Evolutionary conservation across 2,797 vertebrate genomes (phyloP), one percentile per base, ranked within the genome.

Genomic region (Spea hammondii): DNA sequence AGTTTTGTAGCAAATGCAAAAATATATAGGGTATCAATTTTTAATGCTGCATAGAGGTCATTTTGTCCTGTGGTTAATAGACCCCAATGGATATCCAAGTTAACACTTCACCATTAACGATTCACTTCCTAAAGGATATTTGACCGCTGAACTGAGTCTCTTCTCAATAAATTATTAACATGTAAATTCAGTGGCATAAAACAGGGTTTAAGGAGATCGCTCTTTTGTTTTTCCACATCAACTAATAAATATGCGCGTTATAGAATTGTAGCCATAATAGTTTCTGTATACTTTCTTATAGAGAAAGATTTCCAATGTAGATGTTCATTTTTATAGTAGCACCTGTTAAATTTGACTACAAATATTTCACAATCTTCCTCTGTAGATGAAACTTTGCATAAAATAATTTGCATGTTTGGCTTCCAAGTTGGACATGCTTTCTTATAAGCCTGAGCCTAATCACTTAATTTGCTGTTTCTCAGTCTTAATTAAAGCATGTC

Each of bases 381-480:
- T 65, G 54, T 71, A 64, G 14, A 71, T 65, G 13, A 72, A 55
- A 72, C 8, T 32, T 72, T 11, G 60, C 10, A 78, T 84, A 76
- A 84, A 87, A 86, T 86, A 87, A 88, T 84, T 85, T 78, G 77
- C 83, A 79, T 0, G 0, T 85, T 32, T 32, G 32, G 3, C 32
- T 32, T 32, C 32, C 32, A 32, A 32, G 32, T 32, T 32, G 32
- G 32, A 32, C 32, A 32, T 32, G 32, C 32, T 32, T 32, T 32
- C 32, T 32, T 1, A 32, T 32, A 1, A 17, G 17, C 17, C 17
- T 17, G 17, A 17, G 17, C 17, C 17, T 17, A 32, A 32, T 32
- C 32, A 32, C 32, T 32, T 32, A 3, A 32, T 17, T 17, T 17
- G 17, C 17, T 32, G 32, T 32, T 32, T 32, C 32, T 32, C 32